Percentiles rank a stretch among this genome's conserved stretches.
Conservation (phyloP, 2,888 invertebrate species). For the Rutpela maculata region DNA sequence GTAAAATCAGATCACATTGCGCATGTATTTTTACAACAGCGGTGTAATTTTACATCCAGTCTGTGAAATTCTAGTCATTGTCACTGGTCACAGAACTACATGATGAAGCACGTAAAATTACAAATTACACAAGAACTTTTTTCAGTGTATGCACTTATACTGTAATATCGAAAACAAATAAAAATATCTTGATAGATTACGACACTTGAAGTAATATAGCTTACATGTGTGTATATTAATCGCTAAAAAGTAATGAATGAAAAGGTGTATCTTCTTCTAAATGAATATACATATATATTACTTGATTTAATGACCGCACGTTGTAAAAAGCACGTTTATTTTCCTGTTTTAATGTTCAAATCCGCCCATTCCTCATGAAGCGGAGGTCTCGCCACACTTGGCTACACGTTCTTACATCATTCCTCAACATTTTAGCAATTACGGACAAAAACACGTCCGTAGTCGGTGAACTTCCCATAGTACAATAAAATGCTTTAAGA, state of each 20-base stretch:
- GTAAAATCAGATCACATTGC: too few relatives aligned
- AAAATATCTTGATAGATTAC: too few relatives aligned
- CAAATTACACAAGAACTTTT: too few relatives aligned
- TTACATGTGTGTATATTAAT: background rate
- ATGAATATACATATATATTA: background rate
- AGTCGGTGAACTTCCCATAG: constrained; percentile 9
- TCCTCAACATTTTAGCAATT: constrained; percentile 11
- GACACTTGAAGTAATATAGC: background rate
- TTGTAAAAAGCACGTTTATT: constrained; percentile 17
- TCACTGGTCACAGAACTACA: too few relatives aligned
- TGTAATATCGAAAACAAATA: too few relatives aligned
- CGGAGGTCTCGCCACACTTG: constrained; percentile 34
- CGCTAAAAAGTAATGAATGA: background rate
- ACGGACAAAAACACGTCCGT: constrained; percentile 13
- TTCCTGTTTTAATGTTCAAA: constrained; percentile 19
- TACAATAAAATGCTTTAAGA: background rate
- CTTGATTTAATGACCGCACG: background rate
- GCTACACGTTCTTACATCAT: constrained; percentile 38
- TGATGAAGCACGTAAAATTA: too few relatives aligned
- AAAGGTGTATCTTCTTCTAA: background rate
- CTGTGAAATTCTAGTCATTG: too few relatives aligned
- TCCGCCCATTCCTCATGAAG: background rate
- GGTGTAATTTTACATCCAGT: too few relatives aligned
- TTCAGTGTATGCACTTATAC: too few relatives aligned
- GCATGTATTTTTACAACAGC: too few relatives aligned